phyloP scores from a whole-genome alignment of 2,888 invertebrate genomes.

The Drosophila lacicola region DNA sequence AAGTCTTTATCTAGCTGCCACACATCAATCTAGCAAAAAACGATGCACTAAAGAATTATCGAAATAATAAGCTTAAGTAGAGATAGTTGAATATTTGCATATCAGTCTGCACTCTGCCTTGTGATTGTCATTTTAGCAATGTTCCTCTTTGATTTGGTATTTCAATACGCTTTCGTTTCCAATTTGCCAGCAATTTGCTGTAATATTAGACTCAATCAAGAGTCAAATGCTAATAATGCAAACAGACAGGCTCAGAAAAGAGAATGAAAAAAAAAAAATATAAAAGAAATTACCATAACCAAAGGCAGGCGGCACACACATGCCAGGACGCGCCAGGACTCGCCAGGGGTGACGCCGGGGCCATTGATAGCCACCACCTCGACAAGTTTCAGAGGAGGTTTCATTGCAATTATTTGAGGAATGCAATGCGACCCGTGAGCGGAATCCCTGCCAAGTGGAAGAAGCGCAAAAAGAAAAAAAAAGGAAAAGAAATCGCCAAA shows the following conservation, averaged over 20 bases:
- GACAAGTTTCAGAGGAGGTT: constrained; percentile 19
- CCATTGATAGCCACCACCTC: constrained; percentile 28
- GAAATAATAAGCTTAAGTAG: not conserved
- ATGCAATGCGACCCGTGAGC: constrained; percentile 60
- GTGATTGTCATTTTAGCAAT: not conserved
- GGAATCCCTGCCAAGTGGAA: constrained; percentile 44
- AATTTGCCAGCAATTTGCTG: constrained; percentile 70
- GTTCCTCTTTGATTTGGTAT: not conserved
- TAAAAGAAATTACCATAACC: constrained; percentile 70
- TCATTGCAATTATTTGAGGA: constrained; percentile 77
- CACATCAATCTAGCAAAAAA: not conserved
- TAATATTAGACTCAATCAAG: constrained; percentile 69
- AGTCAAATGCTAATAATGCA: constrained; percentile 72
- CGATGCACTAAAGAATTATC: not conserved
- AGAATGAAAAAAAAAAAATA: constrained; percentile 7
- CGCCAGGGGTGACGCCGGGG: constrained; percentile 25
- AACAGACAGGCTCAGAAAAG: constrained; percentile 41
- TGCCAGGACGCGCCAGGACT: constrained; percentile 28
- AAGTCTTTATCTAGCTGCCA: too few relatives aligned
- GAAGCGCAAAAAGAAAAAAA: constrained; percentile 13
- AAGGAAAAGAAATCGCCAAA: constrained; percentile 48
- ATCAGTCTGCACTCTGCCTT: not conserved
- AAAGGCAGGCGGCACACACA: constrained; percentile 48
- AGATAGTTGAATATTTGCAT: not conserved
- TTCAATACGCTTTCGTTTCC: constrained; percentile 36